Conservation (phyloP, 2,797 vertebrate species). For the Tolypeutes matacus region DNA sequence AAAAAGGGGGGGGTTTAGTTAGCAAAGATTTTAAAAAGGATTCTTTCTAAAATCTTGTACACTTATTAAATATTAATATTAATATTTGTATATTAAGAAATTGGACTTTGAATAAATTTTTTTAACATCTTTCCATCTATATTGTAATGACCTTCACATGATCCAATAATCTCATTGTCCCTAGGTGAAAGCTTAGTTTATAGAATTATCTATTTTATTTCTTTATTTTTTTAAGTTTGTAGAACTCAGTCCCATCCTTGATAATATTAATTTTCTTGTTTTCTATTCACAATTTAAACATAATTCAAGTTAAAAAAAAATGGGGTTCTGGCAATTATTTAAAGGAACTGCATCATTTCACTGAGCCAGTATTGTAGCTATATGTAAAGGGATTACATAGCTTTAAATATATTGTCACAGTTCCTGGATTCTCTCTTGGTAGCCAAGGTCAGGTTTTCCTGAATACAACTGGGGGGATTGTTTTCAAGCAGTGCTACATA, state of each 20-base stretch:
- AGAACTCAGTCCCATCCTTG: neutral
- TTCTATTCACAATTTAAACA: constrained; percentile 32
- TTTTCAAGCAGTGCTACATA: constrained; percentile 31
- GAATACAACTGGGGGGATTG: neutral
- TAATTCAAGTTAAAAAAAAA: constrained; percentile 41
- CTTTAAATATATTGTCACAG: constrained; percentile 40
- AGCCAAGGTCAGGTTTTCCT: constrained; percentile 27
- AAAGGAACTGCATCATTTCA: neutral
- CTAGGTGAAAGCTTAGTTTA: neutral
- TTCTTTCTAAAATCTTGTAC: neutral
- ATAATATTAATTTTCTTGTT: constrained; percentile 40
- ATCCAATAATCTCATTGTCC: neutral
- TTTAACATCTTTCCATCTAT: neutral
- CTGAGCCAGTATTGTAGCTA: neutral
- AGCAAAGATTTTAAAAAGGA: neutral
- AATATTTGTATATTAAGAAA: neutral
- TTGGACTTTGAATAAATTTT: neutral
- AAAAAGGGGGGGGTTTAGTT: neutral
- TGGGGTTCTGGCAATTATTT: constrained; percentile 41
- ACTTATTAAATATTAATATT: neutral
- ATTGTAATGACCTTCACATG: neutral
- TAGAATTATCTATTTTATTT: neutral
- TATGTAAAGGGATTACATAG: constrained; percentile 43
- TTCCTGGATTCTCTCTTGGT: constrained; percentile 23
- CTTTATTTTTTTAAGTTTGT: neutral